A percentile compares a stretch with the other conserved stretches of the same genome.
These are phyloP conservation scores for Malthinus flaveolus DNA, from an alignment of 2,888 invertebrate species.

Conservation along the genomic window DNA sequence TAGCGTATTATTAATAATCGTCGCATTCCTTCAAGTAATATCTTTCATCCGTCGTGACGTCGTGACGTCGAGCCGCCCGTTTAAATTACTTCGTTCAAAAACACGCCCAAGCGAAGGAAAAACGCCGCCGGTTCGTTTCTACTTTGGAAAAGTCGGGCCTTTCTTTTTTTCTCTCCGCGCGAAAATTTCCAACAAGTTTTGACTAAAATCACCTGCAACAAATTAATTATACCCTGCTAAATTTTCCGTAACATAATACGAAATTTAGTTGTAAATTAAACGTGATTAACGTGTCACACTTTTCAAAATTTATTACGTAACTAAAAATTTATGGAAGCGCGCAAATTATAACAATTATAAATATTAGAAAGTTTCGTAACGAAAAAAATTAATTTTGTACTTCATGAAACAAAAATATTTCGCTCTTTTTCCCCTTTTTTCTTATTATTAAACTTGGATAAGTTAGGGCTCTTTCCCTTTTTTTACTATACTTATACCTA, in stretches of 20 bases:
- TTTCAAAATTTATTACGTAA: constrained; percentile 1
- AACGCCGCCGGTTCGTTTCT: too few relatives aligned
- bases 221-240: too few relatives aligned
- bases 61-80: too few relatives aligned
- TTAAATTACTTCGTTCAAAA: too few relatives aligned
- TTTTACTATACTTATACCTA: too few relatives aligned
- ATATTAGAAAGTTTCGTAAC: not conserved
- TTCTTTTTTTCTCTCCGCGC: too few relatives aligned
- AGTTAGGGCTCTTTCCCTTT: not conserved
- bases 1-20: constrained; percentile 16
- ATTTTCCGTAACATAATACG: too few relatives aligned
- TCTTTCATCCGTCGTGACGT: constrained; percentile 2
- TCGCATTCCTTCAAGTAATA: constrained; percentile 9
- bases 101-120: too few relatives aligned
- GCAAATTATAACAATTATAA: constrained; percentile 4
- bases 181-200: too few relatives aligned
- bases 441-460: constrained; percentile 4
- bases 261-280: not conserved
- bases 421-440: not conserved
- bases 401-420: not conserved
- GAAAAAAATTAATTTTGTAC: constrained; percentile 2
- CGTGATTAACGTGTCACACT: constrained; percentile 3
- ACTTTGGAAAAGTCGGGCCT: too few relatives aligned
- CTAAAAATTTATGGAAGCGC: constrained; percentile 1
- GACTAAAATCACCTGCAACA: too few relatives aligned